Evolutionary conservation across 2,888 invertebrate species (phyloP), one percentile per base, ranked within the genome.

Genomic region (Chymomyza amoena): DNA sequence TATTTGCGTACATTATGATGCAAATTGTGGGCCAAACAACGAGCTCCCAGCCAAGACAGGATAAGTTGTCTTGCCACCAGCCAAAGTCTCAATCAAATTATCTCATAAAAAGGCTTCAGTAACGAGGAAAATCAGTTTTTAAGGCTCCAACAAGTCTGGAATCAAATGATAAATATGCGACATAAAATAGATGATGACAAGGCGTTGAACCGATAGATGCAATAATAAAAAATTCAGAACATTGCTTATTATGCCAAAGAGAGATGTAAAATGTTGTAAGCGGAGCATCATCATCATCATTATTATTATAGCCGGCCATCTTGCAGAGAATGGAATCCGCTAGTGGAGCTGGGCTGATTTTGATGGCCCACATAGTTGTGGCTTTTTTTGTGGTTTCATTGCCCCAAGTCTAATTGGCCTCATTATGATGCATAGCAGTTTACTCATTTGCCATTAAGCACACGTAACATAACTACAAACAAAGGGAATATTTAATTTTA

Each of bases 321-420:
- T 4, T 6, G 13, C 6, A 45, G 39, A 45, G 39, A 2, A 25
- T 1, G 25, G 2, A 45, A 45, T 28, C 13, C 13, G 39, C 13
- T 45, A 13, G 39, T 45, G 10, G 13, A 45, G 39, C 32, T 4
- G 9, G 32, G 7, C n/a, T n/a, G n/a, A 32, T 7, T 32, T 32
- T 32, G 6, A 32, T 45, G 39, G 2, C 39, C 2, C 13, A 45
- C 10, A 45, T 10, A 4, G 39, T 45, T 45, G 39, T 3, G 39
- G 39, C 39, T 45, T 45, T 45, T 10, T 45, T 45, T 45, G 39
- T 45, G 39, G 39, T 7, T 45, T 45, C 52, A 16, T 69, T 80
- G 87, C 84, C 85, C 68, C 68, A 71, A 75, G 87, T 80, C 76
- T 87, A 87, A 84, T 88, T 84, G 88, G 80, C 68, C 82, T 84